Conservation (phyloP, 2,888 invertebrate genomes). For the Anthophora plumipes region DNA sequence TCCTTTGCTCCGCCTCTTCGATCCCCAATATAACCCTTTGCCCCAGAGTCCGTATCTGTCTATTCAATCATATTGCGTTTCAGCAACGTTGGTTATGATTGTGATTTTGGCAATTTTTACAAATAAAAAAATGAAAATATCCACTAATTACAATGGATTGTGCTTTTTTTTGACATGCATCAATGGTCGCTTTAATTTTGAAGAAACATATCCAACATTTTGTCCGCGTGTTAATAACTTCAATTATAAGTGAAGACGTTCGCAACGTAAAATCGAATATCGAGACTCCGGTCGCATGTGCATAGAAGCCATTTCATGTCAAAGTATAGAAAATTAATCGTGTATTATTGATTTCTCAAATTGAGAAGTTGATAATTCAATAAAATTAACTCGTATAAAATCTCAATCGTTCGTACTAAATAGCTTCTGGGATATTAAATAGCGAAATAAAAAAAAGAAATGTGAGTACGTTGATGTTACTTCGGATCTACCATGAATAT, state of each 20-base stretch:
- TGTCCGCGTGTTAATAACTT: constrained; percentile 24
- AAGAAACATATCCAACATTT: constrained; percentile 9
- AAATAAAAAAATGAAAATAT: constrained; percentile 1
- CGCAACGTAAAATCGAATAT: constrained; percentile 39
- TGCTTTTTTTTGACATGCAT: neutral
- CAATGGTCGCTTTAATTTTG: constrained; percentile 35
- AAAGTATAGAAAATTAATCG: constrained; percentile 10
- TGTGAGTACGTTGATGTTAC: neutral
- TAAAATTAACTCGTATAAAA: neutral
- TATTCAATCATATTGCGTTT: constrained; percentile 40
- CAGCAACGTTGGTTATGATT: neutral
- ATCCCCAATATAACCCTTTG: constrained; percentile 42
- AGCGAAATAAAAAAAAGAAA: neutral
- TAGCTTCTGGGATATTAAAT: neutral
- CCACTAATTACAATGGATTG: neutral
- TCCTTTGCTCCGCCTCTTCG: constrained; percentile 61
- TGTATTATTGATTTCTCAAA: neutral
- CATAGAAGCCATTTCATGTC: constrained; percentile 12
- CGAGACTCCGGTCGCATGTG: constrained; percentile 26
- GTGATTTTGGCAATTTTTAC: constrained; percentile 24
- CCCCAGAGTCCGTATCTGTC: constrained; percentile 21
- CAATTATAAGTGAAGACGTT: constrained; percentile 2
- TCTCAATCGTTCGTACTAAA: neutral
- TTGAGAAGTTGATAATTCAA: neutral
- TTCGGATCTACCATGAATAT: neutral